Evolutionary conservation across 2,797 vertebrate species (phyloP).

Genomic region (Microctenopoma stevenorrisi): DNA sequence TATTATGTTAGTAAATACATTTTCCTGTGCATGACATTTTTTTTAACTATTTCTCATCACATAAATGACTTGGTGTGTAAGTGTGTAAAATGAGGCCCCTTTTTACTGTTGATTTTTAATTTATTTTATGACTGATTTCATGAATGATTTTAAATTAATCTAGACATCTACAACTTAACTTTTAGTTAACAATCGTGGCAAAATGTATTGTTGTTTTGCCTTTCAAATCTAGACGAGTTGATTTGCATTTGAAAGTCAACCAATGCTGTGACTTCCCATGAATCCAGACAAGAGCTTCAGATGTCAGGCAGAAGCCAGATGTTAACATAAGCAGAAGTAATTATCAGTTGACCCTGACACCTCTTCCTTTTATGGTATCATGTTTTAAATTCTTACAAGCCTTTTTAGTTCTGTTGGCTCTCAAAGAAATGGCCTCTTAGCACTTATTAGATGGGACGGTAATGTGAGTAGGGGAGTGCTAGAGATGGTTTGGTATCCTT

Average conservation of each 20-base stretch:
- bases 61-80: not conserved
- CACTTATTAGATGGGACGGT: slow-evolving; percentile 58
- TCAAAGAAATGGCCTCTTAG: slow-evolving; percentile 69
- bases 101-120: not conserved
- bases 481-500: slow-evolving; percentile 75
- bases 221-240: slow-evolving; percentile 66
- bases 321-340: slow-evolving; percentile 41
- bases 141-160: not conserved
- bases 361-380: slow-evolving; percentile 47
- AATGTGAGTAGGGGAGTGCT: slow-evolving; percentile 69
- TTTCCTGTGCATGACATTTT: not conserved
- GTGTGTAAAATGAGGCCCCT: not conserved
- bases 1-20: no score
- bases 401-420: slow-evolving; percentile 73
- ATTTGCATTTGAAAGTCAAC: slow-evolving; percentile 54
- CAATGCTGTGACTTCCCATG: slow-evolving; percentile 4
- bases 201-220: slow-evolving; percentile 51
- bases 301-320: slow-evolving; percentile 23
- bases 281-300: slow-evolving; percentile 9
- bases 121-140: no score
- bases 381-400: slow-evolving; percentile 60
- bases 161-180: not conserved
- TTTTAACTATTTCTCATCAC: not conserved
- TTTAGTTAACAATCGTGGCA: not conserved
- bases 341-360: slow-evolving; percentile 59